phyloP scores from a whole-genome alignment of 2,888 invertebrate species.

The Agrenia bidenticulata region DNA sequence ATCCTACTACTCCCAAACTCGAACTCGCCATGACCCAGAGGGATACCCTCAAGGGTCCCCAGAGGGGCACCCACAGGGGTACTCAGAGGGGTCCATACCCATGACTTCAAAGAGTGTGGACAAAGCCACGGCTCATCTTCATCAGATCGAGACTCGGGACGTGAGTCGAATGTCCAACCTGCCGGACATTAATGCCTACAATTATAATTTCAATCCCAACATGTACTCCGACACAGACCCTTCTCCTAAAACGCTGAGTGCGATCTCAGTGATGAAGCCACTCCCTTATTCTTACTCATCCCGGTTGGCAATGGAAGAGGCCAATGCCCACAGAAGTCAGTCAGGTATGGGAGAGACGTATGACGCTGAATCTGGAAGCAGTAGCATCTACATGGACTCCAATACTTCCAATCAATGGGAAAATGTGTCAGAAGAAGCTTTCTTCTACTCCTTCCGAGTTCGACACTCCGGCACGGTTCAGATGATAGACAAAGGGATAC shows the following conservation, averaged over 20 bases:
- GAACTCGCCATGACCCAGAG: background rate
- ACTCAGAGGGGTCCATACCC: too few relatives aligned
- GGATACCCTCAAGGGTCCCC: too few relatives aligned
- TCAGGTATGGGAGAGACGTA: background rate
- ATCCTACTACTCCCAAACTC: background rate
- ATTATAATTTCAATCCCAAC: slow-evolving; percentile 26
- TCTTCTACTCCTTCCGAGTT: slow-evolving; percentile 52
- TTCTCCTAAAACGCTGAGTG: slow-evolving; percentile 34
- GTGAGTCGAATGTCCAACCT: slow-evolving; percentile 7
- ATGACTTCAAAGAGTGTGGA: too few relatives aligned
- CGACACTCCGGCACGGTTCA: slow-evolving; percentile 52
- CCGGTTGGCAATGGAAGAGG: background rate
- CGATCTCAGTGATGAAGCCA: slow-evolving; percentile 44
- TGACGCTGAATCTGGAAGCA: slow-evolving; percentile 1
- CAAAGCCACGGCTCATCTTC: too few relatives aligned
- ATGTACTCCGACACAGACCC: slow-evolving; percentile 8
- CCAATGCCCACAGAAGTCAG: background rate
- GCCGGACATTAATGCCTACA: slow-evolving; percentile 38
- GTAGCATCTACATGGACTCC: slow-evolving; percentile 41
- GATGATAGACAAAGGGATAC: slow-evolving; percentile 51
- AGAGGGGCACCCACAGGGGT: too few relatives aligned
- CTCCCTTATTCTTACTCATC: slow-evolving; percentile 17
- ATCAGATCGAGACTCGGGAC: background rate
- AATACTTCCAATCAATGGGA: slow-evolving; percentile 48
- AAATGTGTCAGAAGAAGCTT: slow-evolving; percentile 49